Conservation (phyloP, 2,888 invertebrate genomes). For the Ornithoptera priamus region DNA sequence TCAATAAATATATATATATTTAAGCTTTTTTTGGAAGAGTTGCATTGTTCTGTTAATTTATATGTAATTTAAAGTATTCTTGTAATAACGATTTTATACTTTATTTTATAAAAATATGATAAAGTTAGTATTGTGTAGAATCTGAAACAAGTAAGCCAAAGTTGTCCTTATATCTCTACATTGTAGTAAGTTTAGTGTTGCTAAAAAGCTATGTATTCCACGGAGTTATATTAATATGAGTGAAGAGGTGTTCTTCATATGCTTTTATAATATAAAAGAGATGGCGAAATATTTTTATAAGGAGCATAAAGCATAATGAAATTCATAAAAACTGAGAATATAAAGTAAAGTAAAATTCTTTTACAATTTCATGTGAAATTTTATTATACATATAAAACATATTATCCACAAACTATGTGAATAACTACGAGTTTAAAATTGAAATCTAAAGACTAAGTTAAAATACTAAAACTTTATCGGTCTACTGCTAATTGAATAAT, state of each 20-base stretch:
- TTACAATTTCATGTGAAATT: not conserved
- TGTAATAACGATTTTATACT: no score
- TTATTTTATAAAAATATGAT: no score
- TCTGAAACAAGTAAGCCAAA: no score
- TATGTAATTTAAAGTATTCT: no score
- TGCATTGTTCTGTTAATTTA: no score
- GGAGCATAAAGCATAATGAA: not conserved
- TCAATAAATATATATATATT: no score
- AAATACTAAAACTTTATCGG: conserved; percentile 3
- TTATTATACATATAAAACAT: not conserved
- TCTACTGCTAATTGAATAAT: conserved; percentile 8
- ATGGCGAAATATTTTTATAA: not conserved
- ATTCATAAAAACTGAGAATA: not conserved
- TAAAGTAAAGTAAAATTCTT: not conserved
- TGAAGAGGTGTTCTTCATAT: not conserved
- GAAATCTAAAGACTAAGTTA: not conserved
- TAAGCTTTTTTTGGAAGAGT: no score
- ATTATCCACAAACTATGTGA: not conserved
- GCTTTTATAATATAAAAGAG: not conserved
- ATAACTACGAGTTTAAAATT: not conserved
- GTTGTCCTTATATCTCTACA: no score
- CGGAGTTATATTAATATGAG: not conserved
- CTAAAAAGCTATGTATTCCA: not conserved
- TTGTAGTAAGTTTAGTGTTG: no score
- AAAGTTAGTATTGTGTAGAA: no score